Base-by-base conservation (phyloP, 1,140 invertebrate genomes). In the Holotrichia oblita region DNA sequence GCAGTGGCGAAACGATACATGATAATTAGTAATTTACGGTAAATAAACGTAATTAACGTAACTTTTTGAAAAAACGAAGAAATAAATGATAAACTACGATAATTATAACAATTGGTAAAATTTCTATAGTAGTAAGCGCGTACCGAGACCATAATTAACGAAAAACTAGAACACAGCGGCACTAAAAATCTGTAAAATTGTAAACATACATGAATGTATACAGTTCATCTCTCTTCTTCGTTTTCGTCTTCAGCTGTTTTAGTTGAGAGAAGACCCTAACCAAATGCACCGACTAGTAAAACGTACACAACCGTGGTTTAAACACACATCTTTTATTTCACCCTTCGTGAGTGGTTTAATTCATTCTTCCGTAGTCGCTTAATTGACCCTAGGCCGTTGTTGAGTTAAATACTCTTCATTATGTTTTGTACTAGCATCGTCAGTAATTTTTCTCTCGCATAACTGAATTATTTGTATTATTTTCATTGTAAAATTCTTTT, bases 311-410 rank as follows among this genome's bases (percentile, higher is more conserved):
- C 48, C 48, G 48, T 55, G 48, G 48, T 55, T 55, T 55, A 55
- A 55, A n/a, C 48, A 55, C 73, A 55, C 77, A 55, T 78, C 48
- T 78, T 78, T 78, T 74, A 73, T 59, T 55, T 41, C 77, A 78
- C 77, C 77, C 77, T 78, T 78, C 77, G 77, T 74, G 77, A 44
- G 17, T 40, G 72, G 41, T 55, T 73, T 78, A 78, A 78, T 78
- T 77, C 69, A 69, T 74, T 78, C 77, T 78, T 78, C 77, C 77
- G 77, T 74, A 73, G 41, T 61, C n/a, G 40, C 27, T 73, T 78
- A 78, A 78, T 78, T 78, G 77, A 78, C 77, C 77, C 77, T 69
- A 73, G 61, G 40, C 59, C 61, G 61, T 69, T 14, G 61, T 69
- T 69, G 22, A 69, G 22, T 27, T 69, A 69, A 69, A 69, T 69